Evolutionary conservation across 2,797 vertebrate species (phyloP).

Genomic region (Gymnoscopelus microlampas): DNA sequence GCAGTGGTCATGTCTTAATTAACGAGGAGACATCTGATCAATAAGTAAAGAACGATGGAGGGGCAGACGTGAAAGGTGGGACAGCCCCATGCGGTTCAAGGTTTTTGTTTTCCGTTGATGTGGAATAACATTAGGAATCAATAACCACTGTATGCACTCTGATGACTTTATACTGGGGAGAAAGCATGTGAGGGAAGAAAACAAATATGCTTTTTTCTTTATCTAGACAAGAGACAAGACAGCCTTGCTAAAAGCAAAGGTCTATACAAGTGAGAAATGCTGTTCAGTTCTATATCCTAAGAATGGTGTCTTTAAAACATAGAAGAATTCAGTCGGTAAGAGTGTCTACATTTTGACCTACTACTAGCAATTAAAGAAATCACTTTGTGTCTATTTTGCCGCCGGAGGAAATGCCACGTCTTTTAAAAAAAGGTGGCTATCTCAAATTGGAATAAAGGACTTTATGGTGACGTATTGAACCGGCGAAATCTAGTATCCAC

Average conservation of each 20-base stretch:
- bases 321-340: too few species aligned
- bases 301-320: too few species aligned
- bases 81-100: conserved; percentile 65
- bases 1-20: conserved; percentile 79
- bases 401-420: neutral
- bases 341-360: too few species aligned
- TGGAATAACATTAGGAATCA: conserved; percentile 72
- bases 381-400: too few species aligned
- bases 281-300: too few species aligned
- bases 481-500: neutral
- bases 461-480: conserved; percentile 2
- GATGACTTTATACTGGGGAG: conserved; percentile 22
- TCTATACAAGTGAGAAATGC: too few species aligned
- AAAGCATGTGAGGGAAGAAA: too few species aligned
- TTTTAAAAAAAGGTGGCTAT: too few species aligned
- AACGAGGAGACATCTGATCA: conserved; percentile 76
- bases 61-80: conserved; percentile 62
- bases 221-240: too few species aligned
- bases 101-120: conserved; percentile 70
- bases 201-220: too few species aligned
- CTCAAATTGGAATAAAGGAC: neutral
- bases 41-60: conserved; percentile 69
- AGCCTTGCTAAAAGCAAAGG: too few species aligned
- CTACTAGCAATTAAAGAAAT: too few species aligned
- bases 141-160: conserved; percentile 36